Conservation (phyloP, 2,888 invertebrate genomes). For the Cryptus armator region DNA sequence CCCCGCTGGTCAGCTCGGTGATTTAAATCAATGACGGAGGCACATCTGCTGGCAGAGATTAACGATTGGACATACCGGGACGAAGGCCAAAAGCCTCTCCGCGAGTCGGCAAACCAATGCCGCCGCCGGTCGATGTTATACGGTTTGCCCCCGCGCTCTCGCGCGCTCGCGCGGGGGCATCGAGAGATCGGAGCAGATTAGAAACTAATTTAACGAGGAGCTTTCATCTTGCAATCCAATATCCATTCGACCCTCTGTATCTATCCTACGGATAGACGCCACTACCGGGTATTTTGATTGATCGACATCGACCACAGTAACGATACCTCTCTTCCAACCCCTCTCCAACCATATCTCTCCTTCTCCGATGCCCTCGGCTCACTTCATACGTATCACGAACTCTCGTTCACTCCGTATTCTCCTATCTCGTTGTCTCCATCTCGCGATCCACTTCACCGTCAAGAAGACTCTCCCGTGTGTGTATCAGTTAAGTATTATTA, state of each 20-base stretch:
- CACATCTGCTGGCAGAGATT: conserved; percentile 82
- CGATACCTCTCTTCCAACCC: conserved; percentile 46
- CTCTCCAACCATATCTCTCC: neutral
- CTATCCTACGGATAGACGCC: conserved; percentile 71
- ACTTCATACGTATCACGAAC: conserved; percentile 22
- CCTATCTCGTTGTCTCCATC: conserved; percentile 58
- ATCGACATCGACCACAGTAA: conserved; percentile 74
- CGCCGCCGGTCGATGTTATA: conserved; percentile 55
- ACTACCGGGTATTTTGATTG: conserved; percentile 77
- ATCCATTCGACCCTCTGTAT: conserved; percentile 72
- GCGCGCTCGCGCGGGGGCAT: conserved; percentile 65
- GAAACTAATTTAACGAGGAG: conserved; percentile 82
- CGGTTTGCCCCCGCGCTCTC: conserved; percentile 37
- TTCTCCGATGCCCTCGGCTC: neutral
- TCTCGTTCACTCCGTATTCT: conserved; percentile 38
- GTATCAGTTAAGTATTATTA: conserved; percentile 49
- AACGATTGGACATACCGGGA: conserved; percentile 78
- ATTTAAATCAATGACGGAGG: conserved; percentile 82
- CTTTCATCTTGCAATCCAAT: conserved; percentile 81
- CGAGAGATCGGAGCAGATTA: conserved; percentile 79
- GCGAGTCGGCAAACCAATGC: conserved; percentile 73
- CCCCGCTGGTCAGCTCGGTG: conserved; percentile 73
- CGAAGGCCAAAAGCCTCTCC: conserved; percentile 68
- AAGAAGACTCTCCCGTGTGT: conserved; percentile 23
- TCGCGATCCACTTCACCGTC: conserved; percentile 56